phyloP scores from a whole-genome alignment of 2,113 vertebrate species.

The Ailurus styani region DNA sequence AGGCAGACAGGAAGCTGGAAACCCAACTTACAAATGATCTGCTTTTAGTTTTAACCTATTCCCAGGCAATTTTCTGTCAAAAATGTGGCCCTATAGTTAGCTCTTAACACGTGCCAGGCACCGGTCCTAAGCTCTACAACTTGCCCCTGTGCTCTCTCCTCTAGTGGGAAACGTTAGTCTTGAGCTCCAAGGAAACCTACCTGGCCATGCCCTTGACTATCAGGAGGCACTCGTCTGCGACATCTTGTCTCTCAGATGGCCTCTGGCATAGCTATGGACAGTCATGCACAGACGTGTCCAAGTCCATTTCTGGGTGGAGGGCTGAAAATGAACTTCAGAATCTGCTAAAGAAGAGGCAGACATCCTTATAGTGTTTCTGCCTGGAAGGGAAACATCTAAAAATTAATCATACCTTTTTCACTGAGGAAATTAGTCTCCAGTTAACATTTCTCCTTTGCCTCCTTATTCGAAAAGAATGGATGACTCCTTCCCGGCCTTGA shows the following conservation, averaged over 20 bases:
- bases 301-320: background rate
- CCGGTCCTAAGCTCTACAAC: background rate
- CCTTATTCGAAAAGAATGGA: background rate
- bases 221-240: background rate
- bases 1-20: background rate
- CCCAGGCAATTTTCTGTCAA: background rate
- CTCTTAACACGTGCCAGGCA: background rate
- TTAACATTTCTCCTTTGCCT: background rate
- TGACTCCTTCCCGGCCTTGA: background rate
- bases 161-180: background rate
- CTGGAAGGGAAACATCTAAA: background rate
- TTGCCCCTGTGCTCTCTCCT: background rate
- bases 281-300: background rate
- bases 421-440: background rate
- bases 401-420: background rate
- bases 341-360: background rate
- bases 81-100: background rate
- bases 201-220: background rate
- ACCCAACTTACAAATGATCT: background rate
- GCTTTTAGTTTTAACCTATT: constrained; percentile 1
- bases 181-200: background rate
- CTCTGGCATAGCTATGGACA: background rate
- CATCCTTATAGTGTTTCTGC: background rate
- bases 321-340: background rate
- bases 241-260: background rate